These are phyloP conservation scores for Scalopus aquaticus DNA, from an alignment of 2,113 vertebrate genomes.

Conservation along the genomic window DNA sequence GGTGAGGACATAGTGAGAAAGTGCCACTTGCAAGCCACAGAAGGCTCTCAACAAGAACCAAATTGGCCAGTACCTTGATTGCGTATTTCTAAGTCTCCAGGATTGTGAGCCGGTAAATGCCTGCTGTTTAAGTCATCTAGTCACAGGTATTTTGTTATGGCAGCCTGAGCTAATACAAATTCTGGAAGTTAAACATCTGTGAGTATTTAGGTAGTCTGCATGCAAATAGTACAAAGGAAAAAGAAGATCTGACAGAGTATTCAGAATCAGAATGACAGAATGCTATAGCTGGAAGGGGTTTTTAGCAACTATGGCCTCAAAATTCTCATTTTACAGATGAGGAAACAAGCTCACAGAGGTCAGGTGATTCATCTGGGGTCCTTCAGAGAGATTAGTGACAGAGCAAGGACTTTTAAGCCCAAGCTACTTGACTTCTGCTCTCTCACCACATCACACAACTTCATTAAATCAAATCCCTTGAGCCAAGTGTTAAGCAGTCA, in stretches of 20 bases:
- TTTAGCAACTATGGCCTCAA: not conserved
- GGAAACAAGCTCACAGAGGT: not conserved
- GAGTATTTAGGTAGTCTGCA: not conserved
- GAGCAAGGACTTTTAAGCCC: not conserved
- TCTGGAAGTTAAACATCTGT: not conserved
- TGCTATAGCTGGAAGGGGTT: not conserved
- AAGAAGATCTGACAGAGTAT: not conserved
- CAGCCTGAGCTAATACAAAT: not conserved
- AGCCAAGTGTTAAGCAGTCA: conserved; percentile 25
- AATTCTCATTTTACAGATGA: conserved; percentile 16
- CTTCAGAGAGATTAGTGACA: conserved; percentile 32
- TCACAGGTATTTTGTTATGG: not conserved
- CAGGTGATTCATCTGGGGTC: not conserved
- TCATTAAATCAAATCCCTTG: not conserved
- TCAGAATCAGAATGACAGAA: not conserved
- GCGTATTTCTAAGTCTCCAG: not conserved
- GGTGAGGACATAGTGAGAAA: not conserved
- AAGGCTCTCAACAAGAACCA: not conserved
- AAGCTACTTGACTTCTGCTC: conserved; percentile 8
- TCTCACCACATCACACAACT: not conserved
- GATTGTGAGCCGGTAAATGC: not conserved
- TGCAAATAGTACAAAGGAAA: not conserved
- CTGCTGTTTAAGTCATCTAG: not conserved
- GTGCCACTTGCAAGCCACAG: not conserved
- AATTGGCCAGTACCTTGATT: not conserved